These are phyloP conservation scores for Peromyscus polionotus DNA, from an alignment of 2,113 vertebrate species.

Conservation along the genomic window DNA sequence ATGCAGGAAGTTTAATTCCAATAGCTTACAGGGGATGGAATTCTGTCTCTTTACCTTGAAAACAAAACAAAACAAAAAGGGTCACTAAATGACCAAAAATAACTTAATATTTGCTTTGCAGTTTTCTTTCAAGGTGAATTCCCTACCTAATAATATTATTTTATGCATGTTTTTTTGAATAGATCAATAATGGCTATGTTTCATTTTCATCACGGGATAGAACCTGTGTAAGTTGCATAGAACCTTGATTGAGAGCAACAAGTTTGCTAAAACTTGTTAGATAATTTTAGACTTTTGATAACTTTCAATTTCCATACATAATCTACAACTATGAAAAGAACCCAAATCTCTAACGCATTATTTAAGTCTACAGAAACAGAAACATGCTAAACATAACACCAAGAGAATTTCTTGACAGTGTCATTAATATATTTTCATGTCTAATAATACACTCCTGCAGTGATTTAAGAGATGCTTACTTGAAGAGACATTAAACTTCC, in stretches of 20 bases:
- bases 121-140: slow-evolving; percentile 43
- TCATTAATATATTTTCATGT: background rate
- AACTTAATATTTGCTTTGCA: background rate
- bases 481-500: background rate
- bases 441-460: slow-evolving; percentile 43
- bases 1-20: background rate
- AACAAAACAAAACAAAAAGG: background rate
- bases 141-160: slow-evolving; percentile 1
- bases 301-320: slow-evolving; percentile 10
- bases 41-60: background rate
- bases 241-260: background rate
- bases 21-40: background rate
- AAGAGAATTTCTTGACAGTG: slow-evolving; percentile 9
- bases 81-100: background rate
- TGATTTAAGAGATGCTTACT: slow-evolving; percentile 48
- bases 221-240: background rate
- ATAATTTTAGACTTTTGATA: slow-evolving; percentile 12
- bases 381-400: background rate
- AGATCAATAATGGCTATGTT: slow-evolving; percentile 22
- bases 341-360: slow-evolving; percentile 13
- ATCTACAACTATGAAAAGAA: slow-evolving; percentile 24
- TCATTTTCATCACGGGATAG: slow-evolving; percentile 7
- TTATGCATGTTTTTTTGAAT: slow-evolving; percentile 12
- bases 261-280: background rate
- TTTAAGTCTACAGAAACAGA: slow-evolving; percentile 15